Conservation (phyloP, 2,797 vertebrate genomes). For the Neoniphon sammara region DNA sequence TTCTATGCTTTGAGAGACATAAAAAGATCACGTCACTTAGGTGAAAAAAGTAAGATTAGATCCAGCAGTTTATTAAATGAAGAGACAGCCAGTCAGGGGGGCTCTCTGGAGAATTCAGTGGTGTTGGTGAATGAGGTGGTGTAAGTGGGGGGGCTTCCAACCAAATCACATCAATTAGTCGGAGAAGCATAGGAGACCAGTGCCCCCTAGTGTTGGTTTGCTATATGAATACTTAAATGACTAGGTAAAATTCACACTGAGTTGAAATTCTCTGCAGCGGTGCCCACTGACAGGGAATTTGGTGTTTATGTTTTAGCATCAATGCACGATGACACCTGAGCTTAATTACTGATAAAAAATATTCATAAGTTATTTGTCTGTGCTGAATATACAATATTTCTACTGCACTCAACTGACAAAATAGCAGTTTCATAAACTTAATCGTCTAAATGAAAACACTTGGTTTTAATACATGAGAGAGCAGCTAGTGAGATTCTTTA, state of each 20-base stretch:
- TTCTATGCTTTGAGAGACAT: slow-evolving; percentile 29
- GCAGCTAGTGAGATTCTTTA: background rate
- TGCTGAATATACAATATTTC: slow-evolving; percentile 10
- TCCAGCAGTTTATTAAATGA: slow-evolving; percentile 56
- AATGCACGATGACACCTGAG: background rate
- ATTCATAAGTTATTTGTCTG: slow-evolving; percentile 11
- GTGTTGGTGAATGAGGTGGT: slow-evolving; percentile 52
- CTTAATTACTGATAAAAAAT: slow-evolving; percentile 26
- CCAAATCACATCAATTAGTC: slow-evolving; percentile 72
- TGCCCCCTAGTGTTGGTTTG: slow-evolving; percentile 75
- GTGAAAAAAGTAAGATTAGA: slow-evolving; percentile 56
- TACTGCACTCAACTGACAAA: background rate
- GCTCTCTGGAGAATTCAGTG: slow-evolving; percentile 63
- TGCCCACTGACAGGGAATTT: slow-evolving; percentile 12
- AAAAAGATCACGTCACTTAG: slow-evolving; percentile 27
- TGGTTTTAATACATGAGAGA: slow-evolving; percentile 4
- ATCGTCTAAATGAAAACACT: background rate
- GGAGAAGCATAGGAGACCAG: slow-evolving; percentile 70
- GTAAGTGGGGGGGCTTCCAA: slow-evolving; percentile 41
- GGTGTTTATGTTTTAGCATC: slow-evolving; percentile 13
- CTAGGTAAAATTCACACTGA: slow-evolving; percentile 1
- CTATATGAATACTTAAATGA: slow-evolving; percentile 42
- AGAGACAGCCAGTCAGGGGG: slow-evolving; percentile 46
- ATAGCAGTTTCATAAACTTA: background rate
- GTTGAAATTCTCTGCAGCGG: slow-evolving; percentile 1